Evolutionary conservation across 2,797 vertebrate genomes (phyloP).

Genomic region (Syngnathus acus): DNA sequence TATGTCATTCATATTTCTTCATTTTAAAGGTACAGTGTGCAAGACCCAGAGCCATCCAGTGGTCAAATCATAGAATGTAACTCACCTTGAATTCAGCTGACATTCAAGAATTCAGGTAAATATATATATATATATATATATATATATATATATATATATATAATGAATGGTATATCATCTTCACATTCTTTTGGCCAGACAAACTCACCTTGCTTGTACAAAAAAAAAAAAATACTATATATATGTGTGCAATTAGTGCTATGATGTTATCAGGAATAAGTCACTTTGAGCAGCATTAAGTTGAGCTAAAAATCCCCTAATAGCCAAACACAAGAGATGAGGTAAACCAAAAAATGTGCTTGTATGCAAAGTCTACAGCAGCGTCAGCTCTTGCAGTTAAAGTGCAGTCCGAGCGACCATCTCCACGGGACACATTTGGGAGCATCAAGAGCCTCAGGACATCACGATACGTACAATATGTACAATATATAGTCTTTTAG

Average conservation of each 20-base stretch:
- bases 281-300: not conserved
- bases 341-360: constrained; percentile 8
- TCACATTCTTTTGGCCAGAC: too few relatives aligned
- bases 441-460: not conserved
- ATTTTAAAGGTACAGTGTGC: too few relatives aligned
- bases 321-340: constrained; percentile 4
- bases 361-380: constrained; percentile 3
- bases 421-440: constrained; percentile 3
- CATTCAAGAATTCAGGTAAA: too few relatives aligned
- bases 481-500: not conserved
- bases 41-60: too few relatives aligned
- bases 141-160: too few relatives aligned
- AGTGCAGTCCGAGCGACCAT: constrained; percentile 16
- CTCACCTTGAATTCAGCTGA: too few relatives aligned
- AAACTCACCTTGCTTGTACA: too few relatives aligned
- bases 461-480: not conserved
- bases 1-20: too few relatives aligned
- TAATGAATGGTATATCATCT: too few relatives aligned
- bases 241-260: not conserved
- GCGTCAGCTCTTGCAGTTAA: constrained; percentile 29
- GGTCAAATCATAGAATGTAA: too few relatives aligned
- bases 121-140: too few relatives aligned
- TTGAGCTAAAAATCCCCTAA: not conserved
- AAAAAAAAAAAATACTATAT: too few relatives aligned
- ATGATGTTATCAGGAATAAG: not conserved